phyloP scores from a whole-genome alignment of 1,140 invertebrate species.

The Brachystomella parvula region DNA sequence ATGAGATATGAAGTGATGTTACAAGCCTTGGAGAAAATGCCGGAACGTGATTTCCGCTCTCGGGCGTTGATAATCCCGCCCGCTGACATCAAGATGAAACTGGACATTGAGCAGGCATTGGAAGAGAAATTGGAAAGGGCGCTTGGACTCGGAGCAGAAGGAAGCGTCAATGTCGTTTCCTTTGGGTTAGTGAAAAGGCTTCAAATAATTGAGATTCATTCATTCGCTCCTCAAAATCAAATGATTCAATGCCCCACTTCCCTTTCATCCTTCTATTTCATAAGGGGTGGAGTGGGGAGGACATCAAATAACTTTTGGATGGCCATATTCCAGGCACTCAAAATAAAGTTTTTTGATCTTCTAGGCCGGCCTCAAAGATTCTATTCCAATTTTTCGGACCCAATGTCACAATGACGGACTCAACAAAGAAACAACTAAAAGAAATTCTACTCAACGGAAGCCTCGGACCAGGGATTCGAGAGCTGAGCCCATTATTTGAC shows the following conservation, averaged over 20 bases:
- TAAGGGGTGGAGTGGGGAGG: too few species aligned
- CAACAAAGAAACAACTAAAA: constrained; percentile 6
- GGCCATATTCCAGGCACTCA: background rate
- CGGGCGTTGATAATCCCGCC: background rate
- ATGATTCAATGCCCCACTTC: too few species aligned
- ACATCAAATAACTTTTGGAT: too few species aligned
- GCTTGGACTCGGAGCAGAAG: background rate
- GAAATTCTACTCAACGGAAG: constrained; percentile 1
- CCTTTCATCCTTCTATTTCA: too few species aligned
- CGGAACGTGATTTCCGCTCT: background rate
- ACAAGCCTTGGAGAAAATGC: background rate
- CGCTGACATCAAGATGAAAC: background rate
- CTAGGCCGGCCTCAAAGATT: constrained; percentile 18
- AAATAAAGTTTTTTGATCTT: background rate
- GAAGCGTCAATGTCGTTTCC: background rate
- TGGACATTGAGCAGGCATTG: background rate
- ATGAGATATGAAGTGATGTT: background rate
- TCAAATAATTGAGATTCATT: too few species aligned
- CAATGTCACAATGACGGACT: background rate
- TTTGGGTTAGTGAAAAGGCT: background rate
- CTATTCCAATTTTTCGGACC: constrained; percentile 24
- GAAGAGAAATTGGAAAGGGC: background rate
- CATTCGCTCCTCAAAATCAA: too few species aligned
- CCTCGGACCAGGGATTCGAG: constrained; percentile 2
- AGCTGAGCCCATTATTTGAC: constrained; percentile 12